Conservation (phyloP, 2,888 invertebrate species). For the Emmelina monodactyla region DNA sequence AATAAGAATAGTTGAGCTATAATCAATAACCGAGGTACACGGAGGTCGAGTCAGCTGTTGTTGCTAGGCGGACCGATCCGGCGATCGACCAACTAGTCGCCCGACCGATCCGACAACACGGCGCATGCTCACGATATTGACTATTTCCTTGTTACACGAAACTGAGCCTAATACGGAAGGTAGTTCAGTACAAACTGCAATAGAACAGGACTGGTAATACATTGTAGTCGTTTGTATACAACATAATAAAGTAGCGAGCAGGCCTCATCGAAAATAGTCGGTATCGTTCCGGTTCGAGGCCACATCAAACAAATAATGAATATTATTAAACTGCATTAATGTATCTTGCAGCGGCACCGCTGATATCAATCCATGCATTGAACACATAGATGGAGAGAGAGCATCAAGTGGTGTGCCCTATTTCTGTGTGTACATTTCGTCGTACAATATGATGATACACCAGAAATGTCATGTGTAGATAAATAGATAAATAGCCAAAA, state of each 20-base stretch:
- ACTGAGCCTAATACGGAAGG: background rate
- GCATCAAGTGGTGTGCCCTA: too few relatives aligned
- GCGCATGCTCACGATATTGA: conserved; percentile 26
- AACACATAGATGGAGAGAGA: too few relatives aligned
- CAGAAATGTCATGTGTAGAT: too few relatives aligned
- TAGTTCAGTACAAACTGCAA: background rate
- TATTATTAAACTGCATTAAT: too few relatives aligned
- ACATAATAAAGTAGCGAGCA: background rate
- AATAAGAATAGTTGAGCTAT: conserved; percentile 1
- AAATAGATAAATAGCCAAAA: too few relatives aligned
- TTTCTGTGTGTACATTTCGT: too few relatives aligned
- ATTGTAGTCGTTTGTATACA: background rate
- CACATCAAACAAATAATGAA: too few relatives aligned
- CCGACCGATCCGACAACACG: conserved; percentile 14
- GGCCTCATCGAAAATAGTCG: background rate
- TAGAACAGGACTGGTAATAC: background rate
- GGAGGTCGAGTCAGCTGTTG: conserved; percentile 16
- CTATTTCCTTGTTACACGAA: conserved; percentile 6
- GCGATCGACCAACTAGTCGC: conserved; percentile 14
- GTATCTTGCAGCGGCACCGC: too few relatives aligned
- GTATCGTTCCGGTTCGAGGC: too few relatives aligned
- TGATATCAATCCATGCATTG: too few relatives aligned
- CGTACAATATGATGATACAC: too few relatives aligned
- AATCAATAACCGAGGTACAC: conserved; percentile 15
- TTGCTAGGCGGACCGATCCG: conserved; percentile 15